phyloP scores from a whole-genome alignment of 2,888 invertebrate species.

The Microctonus hyperodae region DNA sequence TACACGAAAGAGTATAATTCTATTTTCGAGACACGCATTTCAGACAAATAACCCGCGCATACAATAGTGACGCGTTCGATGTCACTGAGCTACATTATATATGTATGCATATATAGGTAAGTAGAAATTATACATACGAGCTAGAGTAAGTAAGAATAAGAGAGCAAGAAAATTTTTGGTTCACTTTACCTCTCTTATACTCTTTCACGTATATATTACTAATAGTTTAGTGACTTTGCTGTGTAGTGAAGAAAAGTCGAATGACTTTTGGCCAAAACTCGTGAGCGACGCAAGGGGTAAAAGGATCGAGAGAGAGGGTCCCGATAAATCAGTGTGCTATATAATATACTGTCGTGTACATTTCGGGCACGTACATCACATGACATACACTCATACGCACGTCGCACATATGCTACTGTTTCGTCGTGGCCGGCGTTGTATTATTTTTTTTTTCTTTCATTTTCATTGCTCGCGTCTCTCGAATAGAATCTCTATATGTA shows the following conservation, averaged over 20 bases:
- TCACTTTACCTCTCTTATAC: no score
- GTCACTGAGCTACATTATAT: conserved; percentile 16
- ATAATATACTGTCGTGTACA: conserved; percentile 27
- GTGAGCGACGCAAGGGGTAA: conserved; percentile 7
- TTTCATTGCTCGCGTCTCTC: conserved; percentile 26
- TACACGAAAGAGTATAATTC: conserved; percentile 36
- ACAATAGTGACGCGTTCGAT: conserved; percentile 47
- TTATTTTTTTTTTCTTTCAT: conserved; percentile 34
- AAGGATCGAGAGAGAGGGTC: conserved; percentile 34
- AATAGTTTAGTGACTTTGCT: no score
- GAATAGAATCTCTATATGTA: neutral
- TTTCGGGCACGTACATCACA: conserved; percentile 47
- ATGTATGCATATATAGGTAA: no score
- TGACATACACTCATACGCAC: neutral
- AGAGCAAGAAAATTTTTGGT: no score
- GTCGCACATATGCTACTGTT: no score
- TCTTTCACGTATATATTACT: no score
- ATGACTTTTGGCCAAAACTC: neutral
- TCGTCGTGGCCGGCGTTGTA: conserved; percentile 17
- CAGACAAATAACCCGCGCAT: conserved; percentile 42
- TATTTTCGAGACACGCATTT: conserved; percentile 43
- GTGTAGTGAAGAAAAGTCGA: neutral
- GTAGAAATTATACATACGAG: no score
- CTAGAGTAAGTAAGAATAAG: no score
- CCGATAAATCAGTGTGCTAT: conserved; percentile 51